A percentile compares a stretch with the other conserved stretches of the same genome.
These are phyloP conservation scores for Poecilus cupreus DNA, from an alignment of 2,888 invertebrate genomes.

Conservation along the genomic window DNA sequence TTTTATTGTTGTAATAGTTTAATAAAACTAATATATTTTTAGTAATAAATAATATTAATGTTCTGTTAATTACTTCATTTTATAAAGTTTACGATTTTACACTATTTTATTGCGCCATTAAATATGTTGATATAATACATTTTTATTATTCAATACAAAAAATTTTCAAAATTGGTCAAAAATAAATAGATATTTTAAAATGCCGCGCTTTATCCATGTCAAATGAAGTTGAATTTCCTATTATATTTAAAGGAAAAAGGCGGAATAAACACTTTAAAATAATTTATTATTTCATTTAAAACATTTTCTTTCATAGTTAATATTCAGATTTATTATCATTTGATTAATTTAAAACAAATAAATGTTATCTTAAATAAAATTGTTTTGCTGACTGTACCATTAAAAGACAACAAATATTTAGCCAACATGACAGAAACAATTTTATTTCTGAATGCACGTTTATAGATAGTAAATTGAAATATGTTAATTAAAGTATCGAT, in stretches of 20 bases:
- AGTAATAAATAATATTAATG: not conserved
- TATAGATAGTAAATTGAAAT: not conserved
- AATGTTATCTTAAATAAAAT: constrained; percentile 34
- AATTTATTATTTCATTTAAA: not conserved
- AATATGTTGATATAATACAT: not conserved
- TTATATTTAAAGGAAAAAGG: not conserved
- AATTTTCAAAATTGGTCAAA: not conserved
- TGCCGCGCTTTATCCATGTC: not conserved
- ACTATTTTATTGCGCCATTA: not conserved
- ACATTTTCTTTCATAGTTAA: not conserved
- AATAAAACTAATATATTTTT: constrained; percentile 28
- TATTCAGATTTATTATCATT: not conserved
- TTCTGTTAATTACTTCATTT: no score
- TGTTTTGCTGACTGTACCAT: constrained; percentile 41
- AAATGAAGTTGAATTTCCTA: not conserved
- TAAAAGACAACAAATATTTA: constrained; percentile 44
- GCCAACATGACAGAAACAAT: constrained; percentile 22
- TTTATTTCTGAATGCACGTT: not conserved
- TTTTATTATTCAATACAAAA: not conserved
- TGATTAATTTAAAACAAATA: not conserved
- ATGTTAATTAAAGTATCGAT: not conserved
- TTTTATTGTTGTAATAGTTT: not conserved
- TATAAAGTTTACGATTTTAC: no score
- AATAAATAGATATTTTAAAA: not conserved
- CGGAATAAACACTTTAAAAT: not conserved